These are phyloP conservation scores for Watsonalla binaria DNA, from an alignment of 2,888 invertebrate genomes.

Conservation along the genomic window DNA sequence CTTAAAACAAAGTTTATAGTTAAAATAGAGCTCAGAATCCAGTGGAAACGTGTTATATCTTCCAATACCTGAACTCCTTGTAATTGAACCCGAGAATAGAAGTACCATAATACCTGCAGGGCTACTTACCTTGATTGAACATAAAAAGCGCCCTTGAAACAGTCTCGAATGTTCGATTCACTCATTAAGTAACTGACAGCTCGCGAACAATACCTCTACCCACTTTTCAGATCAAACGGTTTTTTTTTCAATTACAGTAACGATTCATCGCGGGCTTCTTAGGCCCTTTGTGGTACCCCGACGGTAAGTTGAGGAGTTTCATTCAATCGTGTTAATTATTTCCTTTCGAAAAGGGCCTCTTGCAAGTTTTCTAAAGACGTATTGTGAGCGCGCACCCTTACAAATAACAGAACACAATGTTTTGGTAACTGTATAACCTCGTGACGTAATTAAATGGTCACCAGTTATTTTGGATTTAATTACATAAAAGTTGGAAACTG, in stretches of 20 bases:
- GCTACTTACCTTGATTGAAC: background rate
- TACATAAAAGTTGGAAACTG: background rate
- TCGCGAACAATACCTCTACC: background rate
- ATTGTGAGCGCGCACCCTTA: conserved; percentile 28
- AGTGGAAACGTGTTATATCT: too few relatives aligned
- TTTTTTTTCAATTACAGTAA: conserved; percentile 43
- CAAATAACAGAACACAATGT: conserved; percentile 22
- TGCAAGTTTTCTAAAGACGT: conserved; percentile 31
- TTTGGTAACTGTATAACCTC: conserved; percentile 12
- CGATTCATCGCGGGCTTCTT: conserved; percentile 34
- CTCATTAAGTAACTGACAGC: conserved; percentile 6
- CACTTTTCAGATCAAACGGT: conserved; percentile 21
- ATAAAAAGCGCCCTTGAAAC: background rate
- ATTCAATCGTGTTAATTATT: conserved; percentile 56
- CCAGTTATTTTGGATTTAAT: background rate
- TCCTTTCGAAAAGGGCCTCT: conserved; percentile 34
- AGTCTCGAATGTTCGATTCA: conserved; percentile 10
- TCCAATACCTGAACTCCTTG: too few relatives aligned
- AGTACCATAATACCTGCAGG: background rate
- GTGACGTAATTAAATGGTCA: conserved; percentile 7
- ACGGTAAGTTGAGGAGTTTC: conserved; percentile 42
- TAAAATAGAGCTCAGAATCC: too few relatives aligned
- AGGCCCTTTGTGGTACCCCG: conserved; percentile 38
- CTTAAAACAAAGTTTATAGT: too few relatives aligned
- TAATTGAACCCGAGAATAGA: background rate